Evolutionary conservation across 2,797 vertebrate species (phyloP).

Genomic region (Spinus olivaceus): DNA sequence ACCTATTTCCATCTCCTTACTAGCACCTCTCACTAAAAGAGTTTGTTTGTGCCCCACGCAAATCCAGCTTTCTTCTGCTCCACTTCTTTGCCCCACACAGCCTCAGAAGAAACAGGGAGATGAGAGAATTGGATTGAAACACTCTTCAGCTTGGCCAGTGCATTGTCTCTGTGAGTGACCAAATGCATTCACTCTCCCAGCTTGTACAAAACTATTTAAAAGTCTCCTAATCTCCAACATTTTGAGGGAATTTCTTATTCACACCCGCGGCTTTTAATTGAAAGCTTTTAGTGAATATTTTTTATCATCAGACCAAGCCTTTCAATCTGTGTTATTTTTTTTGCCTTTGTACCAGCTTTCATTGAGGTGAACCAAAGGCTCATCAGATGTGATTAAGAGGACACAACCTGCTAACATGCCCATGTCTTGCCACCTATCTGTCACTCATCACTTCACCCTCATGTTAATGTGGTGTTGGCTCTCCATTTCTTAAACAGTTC

Average conservation of each 20-base stretch:
- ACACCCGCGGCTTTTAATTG: neutral
- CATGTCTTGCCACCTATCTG: neutral
- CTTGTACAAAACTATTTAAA: neutral
- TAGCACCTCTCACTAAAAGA: neutral
- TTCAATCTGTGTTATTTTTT: neutral
- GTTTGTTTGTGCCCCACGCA: rapidly evolving
- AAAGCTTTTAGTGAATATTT: neutral
- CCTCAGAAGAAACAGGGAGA: neutral
- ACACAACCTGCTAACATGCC: neutral
- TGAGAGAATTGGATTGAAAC: neutral
- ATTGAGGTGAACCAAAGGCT: neutral
- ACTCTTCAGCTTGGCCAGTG: neutral
- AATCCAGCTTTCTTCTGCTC: neutral
- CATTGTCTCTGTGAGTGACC: neutral
- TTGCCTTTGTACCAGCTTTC: neutral
- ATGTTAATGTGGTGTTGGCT: neutral
- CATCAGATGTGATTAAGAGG: neutral
- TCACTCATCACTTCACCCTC: neutral
- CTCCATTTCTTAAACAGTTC: neutral
- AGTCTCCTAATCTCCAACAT: neutral
- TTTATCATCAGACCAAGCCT: neutral
- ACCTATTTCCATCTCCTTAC: neutral
- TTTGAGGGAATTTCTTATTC: neutral
- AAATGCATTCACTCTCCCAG: neutral
- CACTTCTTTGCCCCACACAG: rapidly evolving